Percentiles rank a stretch among this genome's conserved stretches.
Conservation (phyloP, 2,797 vertebrate genomes). For the Peromyscus eremicus region DNA sequence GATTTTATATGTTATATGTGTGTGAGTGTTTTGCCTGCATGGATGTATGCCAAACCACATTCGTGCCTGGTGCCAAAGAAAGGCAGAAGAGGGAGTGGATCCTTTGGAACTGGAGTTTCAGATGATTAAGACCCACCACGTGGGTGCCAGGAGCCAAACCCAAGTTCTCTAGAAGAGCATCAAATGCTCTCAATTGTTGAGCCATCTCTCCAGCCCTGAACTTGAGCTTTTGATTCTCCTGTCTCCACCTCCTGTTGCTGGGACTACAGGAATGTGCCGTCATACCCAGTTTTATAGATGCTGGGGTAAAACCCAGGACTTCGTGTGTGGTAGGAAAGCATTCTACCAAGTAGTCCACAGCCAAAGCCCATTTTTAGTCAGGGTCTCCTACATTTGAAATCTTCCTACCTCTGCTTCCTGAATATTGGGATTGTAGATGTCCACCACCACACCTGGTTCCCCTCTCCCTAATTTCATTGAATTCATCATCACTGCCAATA, state of each 20-base stretch:
- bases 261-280: not conserved
- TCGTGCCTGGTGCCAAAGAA: no score
- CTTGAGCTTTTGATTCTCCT: not conserved
- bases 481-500: not conserved
- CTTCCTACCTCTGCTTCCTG: not conserved
- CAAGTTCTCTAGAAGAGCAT: not conserved
- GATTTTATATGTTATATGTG: not conserved
- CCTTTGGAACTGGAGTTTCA: not conserved
- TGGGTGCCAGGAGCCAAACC: not conserved
- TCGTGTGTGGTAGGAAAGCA: not conserved
- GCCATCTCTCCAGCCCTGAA: not conserved
- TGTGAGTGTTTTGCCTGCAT: not conserved
- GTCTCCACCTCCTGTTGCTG: not conserved
- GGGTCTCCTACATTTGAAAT: not conserved
- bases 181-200: not conserved
- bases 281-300: not conserved
- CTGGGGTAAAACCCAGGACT: not conserved
- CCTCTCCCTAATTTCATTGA: not conserved
- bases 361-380: not conserved
- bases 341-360: no score
- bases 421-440: not conserved
- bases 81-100: not conserved
- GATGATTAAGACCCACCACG: not conserved
- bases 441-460: not conserved
- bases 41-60: not conserved